Percentiles rank a stretch among this genome's conserved stretches.
Conservation (phyloP, 2,113 vertebrate species). For the Crocuta crocuta region DNA sequence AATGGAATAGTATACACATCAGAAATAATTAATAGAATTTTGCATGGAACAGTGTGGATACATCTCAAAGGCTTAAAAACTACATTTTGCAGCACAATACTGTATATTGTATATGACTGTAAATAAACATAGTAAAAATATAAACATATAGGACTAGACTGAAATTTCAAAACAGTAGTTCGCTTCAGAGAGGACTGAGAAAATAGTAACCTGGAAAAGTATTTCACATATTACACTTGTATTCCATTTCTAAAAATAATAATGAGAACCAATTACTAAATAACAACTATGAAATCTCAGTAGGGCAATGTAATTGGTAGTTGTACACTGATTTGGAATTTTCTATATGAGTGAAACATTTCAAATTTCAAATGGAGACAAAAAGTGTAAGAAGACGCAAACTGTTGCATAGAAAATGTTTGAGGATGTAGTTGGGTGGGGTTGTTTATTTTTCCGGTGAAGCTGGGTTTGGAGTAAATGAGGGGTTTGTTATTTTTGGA, state of each 20-base stretch:
- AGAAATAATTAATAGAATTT: neutral
- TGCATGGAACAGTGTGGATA: neutral
- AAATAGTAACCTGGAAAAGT: accelerated
- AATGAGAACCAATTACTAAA: neutral
- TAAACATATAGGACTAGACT: neutral
- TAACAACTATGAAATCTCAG: neutral
- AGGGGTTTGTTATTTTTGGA: neutral
- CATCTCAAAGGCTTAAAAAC: neutral
- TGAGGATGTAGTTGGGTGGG: neutral
- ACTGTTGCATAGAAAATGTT: neutral
- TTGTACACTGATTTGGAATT: neutral
- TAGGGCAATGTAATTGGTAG: neutral
- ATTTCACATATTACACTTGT: neutral
- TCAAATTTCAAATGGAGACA: neutral
- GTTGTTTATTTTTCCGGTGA: neutral
- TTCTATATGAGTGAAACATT: neutral
- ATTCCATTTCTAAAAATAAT: neutral
- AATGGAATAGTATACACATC: neutral
- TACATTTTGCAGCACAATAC: accelerated
- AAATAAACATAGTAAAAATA: neutral
- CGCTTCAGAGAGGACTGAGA: neutral
- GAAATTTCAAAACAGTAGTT: neutral
- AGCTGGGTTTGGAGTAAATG: neutral
- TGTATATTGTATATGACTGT: neutral
- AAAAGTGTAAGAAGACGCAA: neutral